Base-by-base conservation (phyloP, 2,113 vertebrate genomes). In the Agelaius tricolor region DNA sequence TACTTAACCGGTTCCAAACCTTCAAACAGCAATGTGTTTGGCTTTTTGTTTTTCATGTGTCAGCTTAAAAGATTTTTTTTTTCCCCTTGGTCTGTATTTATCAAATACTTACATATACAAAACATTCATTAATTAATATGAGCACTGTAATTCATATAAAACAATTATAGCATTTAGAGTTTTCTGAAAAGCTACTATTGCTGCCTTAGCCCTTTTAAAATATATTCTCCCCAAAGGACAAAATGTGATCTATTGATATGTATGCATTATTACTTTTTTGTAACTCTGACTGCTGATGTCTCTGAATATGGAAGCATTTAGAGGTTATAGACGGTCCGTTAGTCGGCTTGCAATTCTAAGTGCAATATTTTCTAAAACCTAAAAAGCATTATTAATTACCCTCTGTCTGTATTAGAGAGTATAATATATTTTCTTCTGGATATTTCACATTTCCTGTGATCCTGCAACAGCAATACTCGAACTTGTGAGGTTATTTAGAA, bases 331-430 rank as follows among this genome's bases (percentile, higher is more conserved):
- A 97, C 35, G 39, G 95, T 86, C 96, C 10, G 84, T 95, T 92
- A 89, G 95, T 97, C 67, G 83, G 96, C 97, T 98, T 96, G 96
- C 89, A 96, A 91, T 97, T 98, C 95, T 98, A 97, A 98, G 94
- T 95, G 97, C 95, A 98, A 96, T 97, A 96, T 97, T 98, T 98
- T 97, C 95, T 97, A 90, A 94, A 97, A 96, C 93, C 93, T 97
- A 97, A 98, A 98, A 98, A 97, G 98, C 98, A 97, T 86, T 97
- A 97, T 97, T 98, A 98, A 98, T 98, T 98, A 95, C 92, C 52
- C 96, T 96, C 93, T 96, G 89, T 97, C 93, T 97, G 57, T 84
- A 94, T 90, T 72, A 94, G 91, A 85, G 81, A 68, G 83, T 92
- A 89, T 91, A 93, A 87, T 91, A 61, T 86, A 92, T 95, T 94